Base-by-base conservation (phyloP, 2,113 vertebrate genomes). In the Beaufortia kweichowensis region DNA sequence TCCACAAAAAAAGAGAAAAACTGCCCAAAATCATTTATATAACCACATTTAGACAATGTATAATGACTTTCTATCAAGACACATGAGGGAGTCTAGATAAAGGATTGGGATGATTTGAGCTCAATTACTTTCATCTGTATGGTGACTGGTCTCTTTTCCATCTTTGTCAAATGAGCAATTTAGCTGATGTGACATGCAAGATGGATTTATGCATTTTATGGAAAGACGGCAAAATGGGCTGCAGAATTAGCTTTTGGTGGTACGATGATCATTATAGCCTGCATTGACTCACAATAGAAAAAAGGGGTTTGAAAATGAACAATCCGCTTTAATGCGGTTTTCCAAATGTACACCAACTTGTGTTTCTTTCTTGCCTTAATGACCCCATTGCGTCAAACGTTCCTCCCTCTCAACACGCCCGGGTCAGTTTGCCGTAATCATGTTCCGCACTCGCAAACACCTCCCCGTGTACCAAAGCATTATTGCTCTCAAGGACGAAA, bases 401-500 rank as follows among this genome's bases (percentile, higher is more conserved):
- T 53, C 43, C 15, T 29, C 70, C 63, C 55, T 39, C 24, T 33
- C 71, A 64, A 50, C 9, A 2, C 14, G 14, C 63, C 53, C 43
- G 15, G 64, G 63, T 62, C 64, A 26, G 31, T 41, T 11, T n/a
- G 46, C 31, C 12, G 1, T 46, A 72, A 46, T 60, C 14, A 61
- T 31, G 53, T 56, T 73, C 33, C 9, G 3, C 29, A 5, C 33
- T 39, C 59, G 60, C 75, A 75, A 67, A 65, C 55, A 46, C 65
- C 55, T 35, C 15, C 1, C 24, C n/a, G 5, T 76, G 53, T 76
- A 24, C 41, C 64, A 43, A 43, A 56, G 35, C 63, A 76, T 67
- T 53, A 67, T 76, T 76, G 75, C 63, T 23, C 50, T 64, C 75
- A 67, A 76, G 50, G 75, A 46, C 53, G n/a, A 76, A 66, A 39